Evolutionary conservation across 2,797 vertebrate species (phyloP).

Genomic region (Rhabdomys pumilio): DNA sequence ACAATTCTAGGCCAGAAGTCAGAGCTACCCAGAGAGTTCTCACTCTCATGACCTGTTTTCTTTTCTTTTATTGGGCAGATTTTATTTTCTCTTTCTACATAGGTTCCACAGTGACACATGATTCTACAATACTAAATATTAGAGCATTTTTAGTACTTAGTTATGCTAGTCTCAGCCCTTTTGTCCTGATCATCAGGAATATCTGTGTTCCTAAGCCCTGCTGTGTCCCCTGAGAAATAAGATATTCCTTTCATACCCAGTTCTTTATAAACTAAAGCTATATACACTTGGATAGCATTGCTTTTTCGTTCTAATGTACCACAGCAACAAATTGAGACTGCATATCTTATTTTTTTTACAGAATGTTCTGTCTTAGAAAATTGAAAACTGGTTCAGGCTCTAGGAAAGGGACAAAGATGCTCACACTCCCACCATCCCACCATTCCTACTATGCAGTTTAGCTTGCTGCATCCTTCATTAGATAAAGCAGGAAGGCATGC

Average conservation of each 20-base stretch:
- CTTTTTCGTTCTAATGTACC: too few relatives aligned
- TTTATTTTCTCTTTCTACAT: not conserved
- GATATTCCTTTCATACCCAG: not conserved
- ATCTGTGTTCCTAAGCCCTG: not conserved
- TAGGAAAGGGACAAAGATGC: not conserved
- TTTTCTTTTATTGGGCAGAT: not conserved
- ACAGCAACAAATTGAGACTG: not conserved
- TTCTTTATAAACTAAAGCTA: too few relatives aligned
- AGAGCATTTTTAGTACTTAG: not conserved
- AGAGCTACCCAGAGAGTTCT: not conserved
- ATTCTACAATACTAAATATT: not conserved
- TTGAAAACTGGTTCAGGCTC: not conserved
- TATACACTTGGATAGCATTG: too few relatives aligned
- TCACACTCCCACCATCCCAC: not conserved
- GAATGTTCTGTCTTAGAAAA: not conserved
- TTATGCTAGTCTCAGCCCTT: constrained; percentile 31
- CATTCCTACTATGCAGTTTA: not conserved
- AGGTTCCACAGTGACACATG: not conserved
- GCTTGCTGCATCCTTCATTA: not conserved
- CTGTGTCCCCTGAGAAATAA: not conserved
- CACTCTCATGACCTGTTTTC: not conserved
- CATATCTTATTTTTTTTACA: not conserved
- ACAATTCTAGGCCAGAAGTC: too few relatives aligned
- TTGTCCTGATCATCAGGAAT: not conserved
- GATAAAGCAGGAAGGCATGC: not conserved